These are phyloP conservation scores for Mormoops blainvillei DNA, from an alignment of 2,113 vertebrate genomes.

Conservation along the genomic window DNA sequence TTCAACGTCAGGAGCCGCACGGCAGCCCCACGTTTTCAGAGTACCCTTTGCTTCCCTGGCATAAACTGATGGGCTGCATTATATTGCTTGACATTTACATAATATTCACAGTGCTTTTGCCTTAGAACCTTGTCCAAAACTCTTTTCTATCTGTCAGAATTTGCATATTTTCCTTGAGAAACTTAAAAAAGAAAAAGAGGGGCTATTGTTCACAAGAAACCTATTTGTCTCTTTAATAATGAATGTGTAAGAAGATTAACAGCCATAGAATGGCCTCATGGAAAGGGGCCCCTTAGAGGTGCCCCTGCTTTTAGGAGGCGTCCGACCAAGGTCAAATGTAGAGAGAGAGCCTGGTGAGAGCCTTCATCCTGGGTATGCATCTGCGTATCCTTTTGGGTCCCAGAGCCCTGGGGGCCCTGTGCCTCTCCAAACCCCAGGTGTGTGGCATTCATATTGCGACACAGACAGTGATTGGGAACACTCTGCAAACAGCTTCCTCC, in stretches of 20 bases:
- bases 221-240: slow-evolving; percentile 52
- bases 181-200: slow-evolving; percentile 32
- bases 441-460: not conserved
- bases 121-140: slow-evolving; percentile 53
- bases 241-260: slow-evolving; percentile 60
- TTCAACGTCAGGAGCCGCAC: not conserved
- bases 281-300: not conserved
- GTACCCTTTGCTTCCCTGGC: not conserved
- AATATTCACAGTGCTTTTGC: slow-evolving; percentile 35
- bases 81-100: slow-evolving; percentile 44
- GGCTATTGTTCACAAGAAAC: slow-evolving; percentile 53
- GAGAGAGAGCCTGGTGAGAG: not conserved
- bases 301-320: not conserved
- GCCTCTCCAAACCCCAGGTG: not conserved
- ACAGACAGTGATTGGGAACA: not conserved
- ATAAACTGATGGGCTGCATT: slow-evolving; percentile 14
- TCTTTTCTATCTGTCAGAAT: slow-evolving; percentile 57
- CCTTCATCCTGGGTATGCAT: not conserved
- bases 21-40: not conserved
- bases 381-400: not conserved
- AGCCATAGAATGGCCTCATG: not conserved
- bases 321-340: not conserved
- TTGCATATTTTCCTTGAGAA: slow-evolving; percentile 61
- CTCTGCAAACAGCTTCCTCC: not conserved
- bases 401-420: not conserved